Evolutionary conservation across 2,797 vertebrate genomes (phyloP).

Genomic region (Poeciliopsis gracilis): DNA sequence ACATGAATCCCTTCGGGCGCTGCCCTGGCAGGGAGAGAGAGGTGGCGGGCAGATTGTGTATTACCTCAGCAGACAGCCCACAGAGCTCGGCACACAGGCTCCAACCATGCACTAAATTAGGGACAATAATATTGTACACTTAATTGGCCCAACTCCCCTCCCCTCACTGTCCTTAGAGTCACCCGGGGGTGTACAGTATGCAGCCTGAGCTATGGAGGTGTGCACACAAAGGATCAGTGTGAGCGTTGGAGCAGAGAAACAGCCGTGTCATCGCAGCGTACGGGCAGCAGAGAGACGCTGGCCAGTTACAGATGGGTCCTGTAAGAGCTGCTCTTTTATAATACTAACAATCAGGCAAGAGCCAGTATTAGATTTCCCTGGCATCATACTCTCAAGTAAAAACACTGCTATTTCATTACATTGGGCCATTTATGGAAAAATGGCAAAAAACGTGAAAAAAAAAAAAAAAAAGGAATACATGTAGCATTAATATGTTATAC

Average conservation of each 20-base stretch:
- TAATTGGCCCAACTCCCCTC: conserved; percentile 86
- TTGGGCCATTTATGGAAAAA: background rate
- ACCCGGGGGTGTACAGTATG: conserved; percentile 74
- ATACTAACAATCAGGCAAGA: background rate
- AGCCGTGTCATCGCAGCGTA: conserved; percentile 22
- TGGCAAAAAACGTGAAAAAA: too few species aligned
- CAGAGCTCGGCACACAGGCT: conserved; percentile 93
- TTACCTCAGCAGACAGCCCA: conserved; percentile 94
- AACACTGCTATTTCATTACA: background rate
- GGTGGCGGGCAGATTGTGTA: conserved; percentile 96
- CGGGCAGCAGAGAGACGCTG: conserved; percentile 12
- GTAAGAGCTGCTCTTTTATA: background rate
- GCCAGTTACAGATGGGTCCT: background rate
- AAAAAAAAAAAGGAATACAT: background rate
- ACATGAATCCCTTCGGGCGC: conserved; percentile 91
- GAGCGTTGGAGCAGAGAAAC: conserved; percentile 31
- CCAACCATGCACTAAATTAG: conserved; percentile 99
- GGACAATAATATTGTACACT: conserved; percentile 93
- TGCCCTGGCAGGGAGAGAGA: conserved; percentile 91
- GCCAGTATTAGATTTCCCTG: background rate
- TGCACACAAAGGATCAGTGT: conserved; percentile 54
- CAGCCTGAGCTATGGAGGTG: conserved; percentile 65
- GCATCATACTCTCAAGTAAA: background rate
- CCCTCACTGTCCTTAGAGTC: conserved; percentile 60
- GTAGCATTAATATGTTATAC: background rate